phyloP scores from a whole-genome alignment of 2,113 vertebrate genomes.

The Xenus cinereus region DNA sequence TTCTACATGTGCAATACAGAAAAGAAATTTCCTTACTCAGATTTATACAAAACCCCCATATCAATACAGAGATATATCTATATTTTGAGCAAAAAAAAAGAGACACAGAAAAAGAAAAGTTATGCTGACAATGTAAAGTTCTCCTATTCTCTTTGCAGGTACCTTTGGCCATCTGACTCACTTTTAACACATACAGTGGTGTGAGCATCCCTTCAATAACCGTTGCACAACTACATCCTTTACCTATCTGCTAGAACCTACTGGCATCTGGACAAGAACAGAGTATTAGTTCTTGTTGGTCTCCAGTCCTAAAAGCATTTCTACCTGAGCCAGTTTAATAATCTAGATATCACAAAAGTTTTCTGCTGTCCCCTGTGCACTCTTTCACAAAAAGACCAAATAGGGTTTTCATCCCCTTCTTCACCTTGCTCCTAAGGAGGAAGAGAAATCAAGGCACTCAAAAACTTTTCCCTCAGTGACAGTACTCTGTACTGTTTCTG shows the following conservation, averaged over 20 bases:
- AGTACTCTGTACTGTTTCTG: background rate
- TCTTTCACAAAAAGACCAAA: background rate
- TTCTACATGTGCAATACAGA: background rate
- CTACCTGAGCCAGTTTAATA: background rate
- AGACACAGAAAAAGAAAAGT: background rate
- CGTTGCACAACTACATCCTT: background rate
- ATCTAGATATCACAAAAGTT: background rate
- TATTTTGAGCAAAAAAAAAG: background rate
- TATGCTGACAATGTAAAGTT: background rate
- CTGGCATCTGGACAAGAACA: background rate
- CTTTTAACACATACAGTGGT: fast-evolving
- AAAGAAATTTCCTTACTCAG: background rate
- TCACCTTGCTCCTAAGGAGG: background rate
- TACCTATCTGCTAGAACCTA: background rate
- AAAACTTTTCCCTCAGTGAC: background rate
- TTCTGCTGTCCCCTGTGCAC: background rate
- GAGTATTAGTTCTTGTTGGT: background rate
- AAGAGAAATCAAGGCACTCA: background rate
- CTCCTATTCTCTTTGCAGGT: background rate
- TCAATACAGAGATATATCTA: background rate
- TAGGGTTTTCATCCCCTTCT: background rate
- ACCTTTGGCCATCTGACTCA: background rate
- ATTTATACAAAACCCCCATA: background rate
- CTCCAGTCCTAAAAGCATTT: background rate
- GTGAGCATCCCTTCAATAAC: background rate